Conservation (phyloP, 35 echinoderm and acorn worm species). For the Ophioderma brevispina region DNA sequence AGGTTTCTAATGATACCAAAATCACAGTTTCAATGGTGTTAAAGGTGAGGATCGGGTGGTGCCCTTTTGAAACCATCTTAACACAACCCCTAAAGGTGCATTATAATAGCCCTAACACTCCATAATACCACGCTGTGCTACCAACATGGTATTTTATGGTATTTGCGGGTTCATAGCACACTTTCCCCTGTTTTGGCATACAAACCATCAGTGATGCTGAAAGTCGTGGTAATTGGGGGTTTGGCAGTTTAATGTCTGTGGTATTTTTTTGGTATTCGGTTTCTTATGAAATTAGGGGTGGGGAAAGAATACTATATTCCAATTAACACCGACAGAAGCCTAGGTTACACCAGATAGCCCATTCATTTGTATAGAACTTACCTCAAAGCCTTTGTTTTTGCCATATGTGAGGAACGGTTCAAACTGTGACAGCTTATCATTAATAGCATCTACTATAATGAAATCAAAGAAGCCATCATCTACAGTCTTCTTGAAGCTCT, state of each 20-base stretch:
- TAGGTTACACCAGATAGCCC: not conserved
- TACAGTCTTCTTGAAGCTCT: constrained; percentile 97
- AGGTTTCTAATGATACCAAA: too few species aligned
- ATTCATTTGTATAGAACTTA: not conserved
- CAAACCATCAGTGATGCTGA: not conserved
- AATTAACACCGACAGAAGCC: not conserved
- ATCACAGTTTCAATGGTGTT: too few species aligned
- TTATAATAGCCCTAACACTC: too few species aligned
- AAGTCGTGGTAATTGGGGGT: not conserved
- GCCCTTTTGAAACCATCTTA: too few species aligned
- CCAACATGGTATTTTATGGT: too few species aligned
- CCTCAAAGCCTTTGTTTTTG: constrained; percentile 91
- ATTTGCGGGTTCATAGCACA: not conserved
- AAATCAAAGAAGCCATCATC: constrained; percentile 98
- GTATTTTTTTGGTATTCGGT: too few species aligned
- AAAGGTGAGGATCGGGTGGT: too few species aligned
- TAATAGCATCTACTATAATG: constrained; percentile 95
- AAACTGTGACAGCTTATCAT: constrained; percentile 84
- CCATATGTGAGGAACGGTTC: constrained; percentile 91
- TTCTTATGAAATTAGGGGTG: too few species aligned
- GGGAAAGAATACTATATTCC: not conserved
- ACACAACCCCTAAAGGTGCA: too few species aligned
- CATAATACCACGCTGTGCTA: too few species aligned
- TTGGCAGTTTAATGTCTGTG: too few species aligned
- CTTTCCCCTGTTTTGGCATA: not conserved